Evolutionary conservation across 1,140 invertebrate species (phyloP).

Genomic region (Nilaparvata lugens): DNA sequence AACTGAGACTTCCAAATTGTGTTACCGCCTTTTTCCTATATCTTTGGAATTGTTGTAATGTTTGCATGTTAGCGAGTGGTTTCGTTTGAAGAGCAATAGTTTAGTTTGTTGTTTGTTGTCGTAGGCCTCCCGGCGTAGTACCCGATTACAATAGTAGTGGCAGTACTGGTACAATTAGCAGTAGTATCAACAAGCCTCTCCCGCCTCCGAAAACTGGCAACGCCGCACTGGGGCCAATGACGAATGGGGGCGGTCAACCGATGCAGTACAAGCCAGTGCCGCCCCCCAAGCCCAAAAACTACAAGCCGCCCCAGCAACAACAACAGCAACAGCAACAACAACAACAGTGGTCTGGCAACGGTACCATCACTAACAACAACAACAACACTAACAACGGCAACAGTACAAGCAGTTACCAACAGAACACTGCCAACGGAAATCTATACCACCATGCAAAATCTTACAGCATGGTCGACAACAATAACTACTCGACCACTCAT

Average conservation of each 20-base stretch:
- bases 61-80: too few relatives aligned
- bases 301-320: slow-evolving; percentile 57
- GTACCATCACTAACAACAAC: slow-evolving; percentile 18
- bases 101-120: slow-evolving; percentile 17
- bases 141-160: slow-evolving; percentile 25
- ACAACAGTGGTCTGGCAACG: too few relatives aligned
- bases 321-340: slow-evolving; percentile 35
- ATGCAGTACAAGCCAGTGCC: slow-evolving; percentile 74
- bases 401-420: slow-evolving; percentile 13
- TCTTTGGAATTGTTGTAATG: too few relatives aligned
- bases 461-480: slow-evolving; percentile 36
- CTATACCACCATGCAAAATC: slow-evolving; percentile 39
- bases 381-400: slow-evolving; percentile 7
- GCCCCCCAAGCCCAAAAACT: slow-evolving; percentile 85
- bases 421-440: slow-evolving; percentile 23
- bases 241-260: background rate
- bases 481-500: slow-evolving; percentile 33
- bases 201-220: slow-evolving; percentile 35
- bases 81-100: too few relatives aligned
- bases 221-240: background rate
- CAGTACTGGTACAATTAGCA: too few relatives aligned
- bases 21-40: too few relatives aligned
- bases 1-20: too few relatives aligned
- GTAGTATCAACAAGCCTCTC: slow-evolving; percentile 30
- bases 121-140: slow-evolving; percentile 31